These are phyloP conservation scores for Octomys mimax DNA, from an alignment of 2,797 vertebrate genomes.

Conservation along the genomic window DNA sequence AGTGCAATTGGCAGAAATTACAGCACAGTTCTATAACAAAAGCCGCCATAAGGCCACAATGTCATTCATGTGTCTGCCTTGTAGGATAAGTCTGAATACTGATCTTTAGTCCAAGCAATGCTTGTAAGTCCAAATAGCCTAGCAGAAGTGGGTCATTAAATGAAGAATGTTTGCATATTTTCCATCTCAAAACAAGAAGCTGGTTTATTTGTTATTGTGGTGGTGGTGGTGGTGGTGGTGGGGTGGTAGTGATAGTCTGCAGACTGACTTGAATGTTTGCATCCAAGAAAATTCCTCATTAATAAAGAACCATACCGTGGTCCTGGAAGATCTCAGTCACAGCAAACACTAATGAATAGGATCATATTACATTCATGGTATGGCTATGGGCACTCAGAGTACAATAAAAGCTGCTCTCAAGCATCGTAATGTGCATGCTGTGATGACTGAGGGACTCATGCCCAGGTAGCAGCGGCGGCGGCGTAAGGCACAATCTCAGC, in stretches of 20 bases:
- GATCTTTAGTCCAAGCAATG: background rate
- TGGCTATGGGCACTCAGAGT: background rate
- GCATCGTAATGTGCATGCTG: background rate
- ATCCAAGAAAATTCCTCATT: conserved; percentile 46
- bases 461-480: background rate
- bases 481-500: background rate
- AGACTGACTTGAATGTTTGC: background rate
- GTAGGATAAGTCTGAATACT: background rate
- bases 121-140: background rate
- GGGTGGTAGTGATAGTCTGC: background rate
- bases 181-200: background rate
- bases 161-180: background rate
- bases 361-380: background rate
- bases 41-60: background rate
- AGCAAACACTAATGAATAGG: conserved; percentile 42
- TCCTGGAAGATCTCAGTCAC: background rate
- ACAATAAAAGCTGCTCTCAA: background rate
- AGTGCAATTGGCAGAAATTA: background rate
- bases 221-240: background rate
- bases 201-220: background rate
- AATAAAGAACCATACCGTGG: background rate
- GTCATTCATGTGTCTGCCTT: background rate
- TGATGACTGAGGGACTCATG: background rate
- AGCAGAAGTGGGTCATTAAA: background rate
- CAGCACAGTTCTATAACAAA: background rate